A percentile compares a stretch with the other conserved stretches of the same genome.
These are phyloP conservation scores for Eristalinus sepulchralis DNA, from an alignment of 2,888 invertebrate species.

Conservation along the genomic window DNA sequence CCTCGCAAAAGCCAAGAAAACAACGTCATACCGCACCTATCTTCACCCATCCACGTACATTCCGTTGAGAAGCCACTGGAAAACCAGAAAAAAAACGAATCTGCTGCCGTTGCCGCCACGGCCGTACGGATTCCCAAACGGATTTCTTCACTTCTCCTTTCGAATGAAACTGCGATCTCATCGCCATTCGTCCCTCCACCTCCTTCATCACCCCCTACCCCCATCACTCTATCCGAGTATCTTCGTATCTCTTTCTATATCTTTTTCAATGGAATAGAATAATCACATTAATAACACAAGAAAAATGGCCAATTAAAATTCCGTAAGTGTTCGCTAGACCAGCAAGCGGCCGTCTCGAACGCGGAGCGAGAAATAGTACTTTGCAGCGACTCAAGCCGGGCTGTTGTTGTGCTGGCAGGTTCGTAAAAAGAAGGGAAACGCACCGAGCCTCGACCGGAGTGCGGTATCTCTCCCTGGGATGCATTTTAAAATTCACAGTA, in stretches of 20 bases:
- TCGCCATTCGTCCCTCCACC: background rate
- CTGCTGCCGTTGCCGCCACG: too few relatives aligned
- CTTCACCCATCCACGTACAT: background rate
- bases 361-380: background rate
- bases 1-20: background rate
- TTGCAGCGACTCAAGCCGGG: background rate
- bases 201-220: background rate
- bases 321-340: constrained; percentile 59
- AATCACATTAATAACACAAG: constrained; percentile 58
- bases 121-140: background rate
- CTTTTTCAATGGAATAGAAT: constrained; percentile 44
- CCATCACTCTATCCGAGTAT: background rate
- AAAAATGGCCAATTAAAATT: constrained; percentile 60
- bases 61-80: background rate
- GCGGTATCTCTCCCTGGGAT: constrained; percentile 38
- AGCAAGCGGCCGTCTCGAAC: constrained; percentile 13
- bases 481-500: constrained; percentile 45
- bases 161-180: constrained; percentile 35
- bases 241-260: background rate
- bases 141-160: constrained; percentile 49
- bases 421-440: constrained; percentile 18
- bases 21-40: background rate
- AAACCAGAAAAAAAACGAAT: background rate
- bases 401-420: background rate
- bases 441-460: background rate